These are phyloP conservation scores for Odontocerum albicorne DNA, from an alignment of 2,888 invertebrate genomes.

Conservation along the genomic window DNA sequence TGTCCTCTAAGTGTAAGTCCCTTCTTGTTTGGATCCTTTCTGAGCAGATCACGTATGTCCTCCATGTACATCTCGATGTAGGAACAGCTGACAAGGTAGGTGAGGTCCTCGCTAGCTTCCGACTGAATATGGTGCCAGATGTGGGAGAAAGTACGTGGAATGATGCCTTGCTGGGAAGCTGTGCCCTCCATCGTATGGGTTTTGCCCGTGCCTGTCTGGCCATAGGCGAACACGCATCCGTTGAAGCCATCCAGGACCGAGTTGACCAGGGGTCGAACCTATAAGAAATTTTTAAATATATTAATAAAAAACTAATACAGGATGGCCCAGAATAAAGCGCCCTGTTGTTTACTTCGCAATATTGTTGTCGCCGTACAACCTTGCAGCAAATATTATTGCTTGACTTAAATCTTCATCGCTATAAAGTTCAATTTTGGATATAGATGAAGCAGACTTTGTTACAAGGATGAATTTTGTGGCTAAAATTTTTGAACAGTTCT, in stretches of 20 bases:
- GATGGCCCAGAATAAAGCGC: too few species aligned
- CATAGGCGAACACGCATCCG: constrained; percentile 99
- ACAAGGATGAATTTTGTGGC: too few species aligned
- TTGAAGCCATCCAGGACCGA: constrained; percentile 97
- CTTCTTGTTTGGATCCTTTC: constrained; percentile 75
- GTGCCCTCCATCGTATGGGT: constrained; percentile 77
- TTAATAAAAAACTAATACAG: too few species aligned
- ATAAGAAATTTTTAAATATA: too few species aligned
- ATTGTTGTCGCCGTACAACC: too few species aligned
- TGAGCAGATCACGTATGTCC: constrained; percentile 72
- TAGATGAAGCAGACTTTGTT: too few species aligned
- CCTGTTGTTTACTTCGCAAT: too few species aligned
- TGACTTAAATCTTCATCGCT: too few species aligned
- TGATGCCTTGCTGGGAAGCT: constrained; percentile 71
- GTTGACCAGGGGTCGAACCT: constrained; percentile 86
- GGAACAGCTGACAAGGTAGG: constrained; percentile 94
- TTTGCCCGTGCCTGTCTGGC: constrained; percentile 96
- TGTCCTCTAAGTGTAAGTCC: constrained; percentile 64
- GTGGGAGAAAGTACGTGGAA: constrained; percentile 96
- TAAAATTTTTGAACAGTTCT: too few species aligned
- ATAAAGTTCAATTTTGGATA: too few species aligned
- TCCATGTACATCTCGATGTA: constrained; percentile 98
- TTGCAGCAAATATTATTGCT: too few species aligned
- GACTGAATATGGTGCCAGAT: constrained; percentile 92
- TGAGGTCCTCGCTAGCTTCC: constrained; percentile 84